A percentile compares a stretch with the other conserved stretches of the same genome.
Evolutionary conservation across 1,140 invertebrate species (phyloP).

Genomic region (Brachionus sp.): DNA sequence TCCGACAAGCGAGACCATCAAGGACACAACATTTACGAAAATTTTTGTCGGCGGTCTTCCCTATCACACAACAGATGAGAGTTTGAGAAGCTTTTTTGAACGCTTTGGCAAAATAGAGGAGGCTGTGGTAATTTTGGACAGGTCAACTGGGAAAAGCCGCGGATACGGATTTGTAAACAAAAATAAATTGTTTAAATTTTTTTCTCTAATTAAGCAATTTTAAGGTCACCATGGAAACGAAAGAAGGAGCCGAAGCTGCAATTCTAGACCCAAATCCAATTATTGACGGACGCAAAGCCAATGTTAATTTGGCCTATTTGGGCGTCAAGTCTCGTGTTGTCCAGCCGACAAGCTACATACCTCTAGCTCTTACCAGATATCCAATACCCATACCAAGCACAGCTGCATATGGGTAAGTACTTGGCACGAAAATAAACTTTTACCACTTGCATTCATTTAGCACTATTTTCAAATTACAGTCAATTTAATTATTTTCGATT

Average conservation of each 20-base stretch:
- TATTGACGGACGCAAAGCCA: constrained; percentile 95
- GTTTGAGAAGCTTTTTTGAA: constrained; percentile 87
- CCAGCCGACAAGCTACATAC: constrained; percentile 12
- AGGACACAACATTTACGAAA: constrained; percentile 96
- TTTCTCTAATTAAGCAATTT: background rate
- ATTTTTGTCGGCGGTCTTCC: constrained; percentile 68
- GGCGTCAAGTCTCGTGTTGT: constrained; percentile 70
- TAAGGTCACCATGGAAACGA: constrained; percentile 93
- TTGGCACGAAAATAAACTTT: background rate
- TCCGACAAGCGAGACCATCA: constrained; percentile 52
- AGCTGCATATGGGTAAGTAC: constrained; percentile 15
- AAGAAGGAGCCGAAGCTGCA: constrained; percentile 83
- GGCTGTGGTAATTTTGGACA: constrained; percentile 93
- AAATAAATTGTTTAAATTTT: background rate
- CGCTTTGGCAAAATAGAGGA: constrained; percentile 95
- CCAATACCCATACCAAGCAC: background rate
- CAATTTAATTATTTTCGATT: background rate
- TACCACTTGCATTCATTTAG: background rate
- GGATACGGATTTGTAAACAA: constrained; percentile 86
- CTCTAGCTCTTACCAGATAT: background rate
- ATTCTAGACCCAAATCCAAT: constrained; percentile 97
- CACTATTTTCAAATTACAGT: background rate
- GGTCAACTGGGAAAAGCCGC: constrained; percentile 90
- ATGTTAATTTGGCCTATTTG: constrained; percentile 93
- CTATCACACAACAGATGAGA: constrained; percentile 95